Conservation (phyloP, 2,797 vertebrate genomes). For the Cheirogaleus major region DNA sequence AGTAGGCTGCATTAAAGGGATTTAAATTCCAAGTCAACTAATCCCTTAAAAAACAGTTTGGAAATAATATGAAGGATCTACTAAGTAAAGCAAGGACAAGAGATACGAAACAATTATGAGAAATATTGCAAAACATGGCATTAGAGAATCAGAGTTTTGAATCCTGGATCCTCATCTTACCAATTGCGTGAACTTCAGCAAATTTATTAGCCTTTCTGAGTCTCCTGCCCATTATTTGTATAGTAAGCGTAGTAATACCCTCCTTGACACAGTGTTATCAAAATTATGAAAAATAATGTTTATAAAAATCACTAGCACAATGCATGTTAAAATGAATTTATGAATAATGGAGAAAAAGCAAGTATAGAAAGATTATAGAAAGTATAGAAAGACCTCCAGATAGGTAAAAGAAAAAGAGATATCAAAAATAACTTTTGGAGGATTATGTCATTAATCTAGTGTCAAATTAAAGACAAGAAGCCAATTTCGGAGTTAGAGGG, state of each 20-base stretch:
- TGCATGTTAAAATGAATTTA: not conserved
- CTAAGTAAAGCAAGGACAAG: not conserved
- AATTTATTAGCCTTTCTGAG: not conserved
- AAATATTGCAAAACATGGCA: not conserved
- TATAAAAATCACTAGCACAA: not conserved
- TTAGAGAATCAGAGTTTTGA: not conserved
- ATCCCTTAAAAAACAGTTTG: not conserved
- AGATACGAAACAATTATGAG: not conserved
- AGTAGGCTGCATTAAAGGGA: not conserved
- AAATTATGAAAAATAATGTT: not conserved
- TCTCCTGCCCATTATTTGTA: not conserved
- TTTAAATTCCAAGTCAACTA: constrained; percentile 14
- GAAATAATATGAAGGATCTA: not conserved
- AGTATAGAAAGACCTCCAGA: not conserved
- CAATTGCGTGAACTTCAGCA: not conserved
- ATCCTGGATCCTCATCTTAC: not conserved
- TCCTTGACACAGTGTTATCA: not conserved
- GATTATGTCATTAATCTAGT: not conserved
- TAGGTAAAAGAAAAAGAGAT: not conserved
- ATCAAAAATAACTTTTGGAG: not conserved
- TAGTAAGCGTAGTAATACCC: not conserved
- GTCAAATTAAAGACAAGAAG: not conserved
- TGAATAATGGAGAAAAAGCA: not conserved
- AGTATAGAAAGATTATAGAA: not conserved
- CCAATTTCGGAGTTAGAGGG: not conserved